These are phyloP conservation scores for Gisinianus flammeolus DNA, from an alignment of 2,888 invertebrate genomes.

Conservation along the genomic window DNA sequence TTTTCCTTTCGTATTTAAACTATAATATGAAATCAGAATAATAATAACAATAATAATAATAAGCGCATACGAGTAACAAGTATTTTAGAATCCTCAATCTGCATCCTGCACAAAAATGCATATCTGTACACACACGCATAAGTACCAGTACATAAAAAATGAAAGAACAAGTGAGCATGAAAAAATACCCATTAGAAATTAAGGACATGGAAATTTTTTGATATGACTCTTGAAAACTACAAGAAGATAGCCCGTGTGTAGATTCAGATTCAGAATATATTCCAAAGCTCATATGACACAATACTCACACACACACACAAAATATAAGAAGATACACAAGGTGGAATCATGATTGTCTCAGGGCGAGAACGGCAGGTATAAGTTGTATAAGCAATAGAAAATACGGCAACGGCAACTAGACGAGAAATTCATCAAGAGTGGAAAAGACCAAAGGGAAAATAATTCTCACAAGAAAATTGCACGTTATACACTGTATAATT, in stretches of 20 bases:
- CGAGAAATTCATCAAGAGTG: background rate
- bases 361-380: background rate
- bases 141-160: background rate
- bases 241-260: background rate
- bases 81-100: background rate
- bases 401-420: background rate
- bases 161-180: too few relatives aligned
- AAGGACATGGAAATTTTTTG: background rate
- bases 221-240: background rate
- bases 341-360: background rate
- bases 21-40: too few relatives aligned
- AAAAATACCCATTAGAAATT: too few relatives aligned
- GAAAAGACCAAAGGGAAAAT: background rate
- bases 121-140: background rate
- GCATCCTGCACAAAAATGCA: background rate
- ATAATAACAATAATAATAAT: too few relatives aligned
- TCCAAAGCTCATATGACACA: background rate
- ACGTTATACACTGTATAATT: slow-evolving; percentile 19
- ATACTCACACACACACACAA: background rate
- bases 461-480: slow-evolving; percentile 18
- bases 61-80: too few relatives aligned
- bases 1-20: too few relatives aligned
- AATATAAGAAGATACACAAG: background rate
- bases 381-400: background rate
- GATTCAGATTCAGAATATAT: background rate